phyloP scores from a whole-genome alignment of 1,140 invertebrate genomes.

The Theocolax elegans region DNA sequence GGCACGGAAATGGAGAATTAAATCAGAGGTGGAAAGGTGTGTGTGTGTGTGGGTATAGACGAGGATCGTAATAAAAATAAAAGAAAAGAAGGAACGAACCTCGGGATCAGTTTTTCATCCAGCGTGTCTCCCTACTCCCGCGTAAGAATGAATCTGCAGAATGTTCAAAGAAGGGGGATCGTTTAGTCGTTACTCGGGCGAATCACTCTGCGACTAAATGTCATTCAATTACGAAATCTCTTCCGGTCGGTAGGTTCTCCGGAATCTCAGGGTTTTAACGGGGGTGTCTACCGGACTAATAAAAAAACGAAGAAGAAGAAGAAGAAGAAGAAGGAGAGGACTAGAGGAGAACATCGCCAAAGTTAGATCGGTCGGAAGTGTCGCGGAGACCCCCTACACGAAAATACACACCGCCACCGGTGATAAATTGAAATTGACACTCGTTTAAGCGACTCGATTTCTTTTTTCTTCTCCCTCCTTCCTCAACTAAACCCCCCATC shows the following conservation, averaged over 20 bases:
- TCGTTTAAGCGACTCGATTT: constrained; percentile 16
- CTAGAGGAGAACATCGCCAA: constrained; percentile 4
- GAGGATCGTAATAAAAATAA: no score
- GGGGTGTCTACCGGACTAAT: no score
- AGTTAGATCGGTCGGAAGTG: constrained; percentile 33
- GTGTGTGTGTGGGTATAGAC: no score
- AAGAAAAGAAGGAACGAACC: no score
- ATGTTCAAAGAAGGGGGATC: not conserved
- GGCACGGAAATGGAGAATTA: no score
- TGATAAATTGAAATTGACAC: constrained; percentile 36
- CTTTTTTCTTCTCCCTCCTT: not conserved
- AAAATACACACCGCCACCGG: not conserved
- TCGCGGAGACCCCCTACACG: not conserved
- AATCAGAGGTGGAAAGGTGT: no score
- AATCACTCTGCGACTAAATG: constrained; percentile 20
- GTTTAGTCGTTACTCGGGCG: not conserved
- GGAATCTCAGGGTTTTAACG: not conserved
- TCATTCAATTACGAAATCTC: constrained; percentile 34
- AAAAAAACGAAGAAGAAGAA: not conserved
- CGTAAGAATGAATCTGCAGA: constrained; percentile 15
- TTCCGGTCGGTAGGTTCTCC: not conserved
- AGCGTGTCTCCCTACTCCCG: not conserved
- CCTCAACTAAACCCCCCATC: no score
- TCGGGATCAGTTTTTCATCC: no score
- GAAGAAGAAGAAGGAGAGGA: no score